These are phyloP conservation scores for Ceraclea dissimilis DNA, from an alignment of 2,888 invertebrate species.

Conservation along the genomic window DNA sequence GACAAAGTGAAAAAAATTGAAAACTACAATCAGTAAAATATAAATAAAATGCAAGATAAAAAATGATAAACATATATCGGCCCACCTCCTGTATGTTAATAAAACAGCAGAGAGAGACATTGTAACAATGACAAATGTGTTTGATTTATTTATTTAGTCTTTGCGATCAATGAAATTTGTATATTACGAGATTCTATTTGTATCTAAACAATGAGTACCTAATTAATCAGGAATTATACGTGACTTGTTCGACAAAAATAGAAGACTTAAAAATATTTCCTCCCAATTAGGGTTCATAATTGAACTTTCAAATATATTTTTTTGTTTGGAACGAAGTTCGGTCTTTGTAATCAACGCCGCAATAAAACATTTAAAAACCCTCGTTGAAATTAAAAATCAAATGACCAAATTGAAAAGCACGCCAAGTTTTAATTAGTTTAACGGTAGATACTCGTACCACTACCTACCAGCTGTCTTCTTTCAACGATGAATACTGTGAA, in stretches of 20 bases:
- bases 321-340: neutral
- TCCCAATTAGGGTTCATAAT: neutral
- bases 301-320: neutral
- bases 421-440: conserved; percentile 15
- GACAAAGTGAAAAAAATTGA: no score
- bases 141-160: no score
- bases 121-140: no score
- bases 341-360: neutral
- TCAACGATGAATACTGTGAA: neutral
- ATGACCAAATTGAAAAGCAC: conserved; percentile 9
- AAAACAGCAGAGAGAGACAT: no score
- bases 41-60: no score
- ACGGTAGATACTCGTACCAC: conserved; percentile 9
- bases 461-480: neutral
- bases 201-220: no score
- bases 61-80: no score
- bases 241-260: neutral
- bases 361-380: neutral
- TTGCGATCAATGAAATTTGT: no score
- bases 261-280: neutral
- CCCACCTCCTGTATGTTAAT: no score
- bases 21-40: no score
- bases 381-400: conserved; percentile 9
- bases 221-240: neutral
- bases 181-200: no score